These are phyloP conservation scores for Palythoa heliodiscus DNA, from an alignment of 92 coral and sea anemone species.

Conservation along the genomic window DNA sequence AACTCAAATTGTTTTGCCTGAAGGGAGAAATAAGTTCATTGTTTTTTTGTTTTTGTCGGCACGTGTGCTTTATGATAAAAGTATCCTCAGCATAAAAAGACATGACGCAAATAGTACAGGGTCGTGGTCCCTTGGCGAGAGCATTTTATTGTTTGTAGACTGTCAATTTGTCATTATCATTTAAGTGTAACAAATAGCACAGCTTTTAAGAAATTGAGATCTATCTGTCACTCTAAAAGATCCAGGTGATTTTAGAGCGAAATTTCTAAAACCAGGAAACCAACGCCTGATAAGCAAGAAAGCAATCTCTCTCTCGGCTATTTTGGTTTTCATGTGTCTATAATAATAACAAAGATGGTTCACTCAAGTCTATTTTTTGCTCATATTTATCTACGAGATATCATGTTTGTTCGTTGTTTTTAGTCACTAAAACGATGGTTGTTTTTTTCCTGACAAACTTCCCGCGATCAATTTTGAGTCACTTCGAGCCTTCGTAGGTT, in stretches of 20 bases:
- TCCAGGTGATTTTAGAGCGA: neutral
- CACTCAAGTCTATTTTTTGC: neutral
- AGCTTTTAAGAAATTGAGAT: neutral
- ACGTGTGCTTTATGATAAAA: neutral
- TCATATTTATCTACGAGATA: neutral
- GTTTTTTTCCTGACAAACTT: neutral
- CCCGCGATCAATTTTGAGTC: neutral
- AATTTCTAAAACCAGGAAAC: constrained; percentile 1
- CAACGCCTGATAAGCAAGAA: neutral
- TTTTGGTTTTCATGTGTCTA: neutral
- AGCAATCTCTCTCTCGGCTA: neutral
- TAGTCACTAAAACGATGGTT: neutral
- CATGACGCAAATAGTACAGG: constrained; percentile 1
- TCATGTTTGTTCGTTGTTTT: neutral
- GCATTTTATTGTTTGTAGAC: neutral
- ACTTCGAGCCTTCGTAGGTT: neutral
- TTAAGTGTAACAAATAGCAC: neutral
- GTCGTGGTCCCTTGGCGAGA: neutral
- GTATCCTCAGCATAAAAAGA: neutral
- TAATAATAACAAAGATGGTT: neutral
- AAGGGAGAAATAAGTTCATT: neutral
- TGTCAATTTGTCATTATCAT: neutral
- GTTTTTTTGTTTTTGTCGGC: constrained; percentile 4
- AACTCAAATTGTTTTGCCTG: neutral
- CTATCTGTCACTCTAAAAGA: neutral